Conservation (phyloP, 1,140 invertebrate genomes). For the Caenorhabditis brenneri region DNA sequence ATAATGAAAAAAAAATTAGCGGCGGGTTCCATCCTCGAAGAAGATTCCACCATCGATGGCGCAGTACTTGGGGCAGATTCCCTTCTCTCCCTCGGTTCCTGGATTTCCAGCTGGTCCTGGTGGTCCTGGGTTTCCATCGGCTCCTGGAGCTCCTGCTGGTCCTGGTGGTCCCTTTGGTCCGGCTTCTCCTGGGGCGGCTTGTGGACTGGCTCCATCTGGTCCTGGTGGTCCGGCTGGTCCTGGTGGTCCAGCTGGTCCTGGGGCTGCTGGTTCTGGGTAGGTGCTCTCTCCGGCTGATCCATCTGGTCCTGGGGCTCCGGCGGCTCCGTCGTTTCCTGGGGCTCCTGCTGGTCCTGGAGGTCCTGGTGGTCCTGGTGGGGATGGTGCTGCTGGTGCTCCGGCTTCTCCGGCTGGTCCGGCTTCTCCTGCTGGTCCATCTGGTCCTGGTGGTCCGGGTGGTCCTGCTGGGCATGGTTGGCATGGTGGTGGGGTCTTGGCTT, state of each 20-base stretch:
- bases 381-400: conserved; percentile 40
- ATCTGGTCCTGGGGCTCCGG: conserved; percentile 52
- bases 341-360: conserved; percentile 49
- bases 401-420: conserved; percentile 49
- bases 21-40: conserved; percentile 64
- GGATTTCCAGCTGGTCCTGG: conserved; percentile 54
- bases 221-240: conserved; percentile 54
- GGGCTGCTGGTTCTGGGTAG: conserved; percentile 49
- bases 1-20: not conserved
- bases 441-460: conserved; percentile 56
- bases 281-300: conserved; percentile 59
- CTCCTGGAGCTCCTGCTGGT: conserved; percentile 49
- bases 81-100: conserved; percentile 58
- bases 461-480: conserved; percentile 55
- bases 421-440: conserved; percentile 55
- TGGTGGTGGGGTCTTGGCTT: conserved; percentile 52
- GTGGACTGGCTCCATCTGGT: conserved; percentile 62
- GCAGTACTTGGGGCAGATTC: conserved; percentile 69
- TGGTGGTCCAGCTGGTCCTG: conserved; percentile 49
- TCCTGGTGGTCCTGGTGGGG: conserved; percentile 52
- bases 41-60: conserved; percentile 67
- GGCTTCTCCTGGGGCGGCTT: conserved; percentile 41
- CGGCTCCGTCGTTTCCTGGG: conserved; percentile 52
- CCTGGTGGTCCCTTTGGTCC: conserved; percentile 53
- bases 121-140: conserved; percentile 58